These are phyloP conservation scores for Sceloporus tristichus DNA, from an alignment of 2,113 vertebrate species.

Conservation along the genomic window DNA sequence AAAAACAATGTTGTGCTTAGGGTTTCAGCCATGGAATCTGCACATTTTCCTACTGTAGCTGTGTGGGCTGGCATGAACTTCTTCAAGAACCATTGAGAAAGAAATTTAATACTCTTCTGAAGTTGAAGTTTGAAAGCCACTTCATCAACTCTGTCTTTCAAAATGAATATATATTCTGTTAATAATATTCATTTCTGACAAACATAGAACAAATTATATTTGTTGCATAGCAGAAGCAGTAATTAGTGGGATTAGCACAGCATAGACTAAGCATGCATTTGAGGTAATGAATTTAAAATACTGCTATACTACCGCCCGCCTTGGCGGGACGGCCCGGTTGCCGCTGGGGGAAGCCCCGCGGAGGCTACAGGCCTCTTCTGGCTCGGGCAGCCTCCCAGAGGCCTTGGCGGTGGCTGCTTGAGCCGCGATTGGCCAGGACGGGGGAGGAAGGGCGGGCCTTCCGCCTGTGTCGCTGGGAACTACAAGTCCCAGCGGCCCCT, in stretches of 20 bases:
- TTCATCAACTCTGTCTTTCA: not conserved
- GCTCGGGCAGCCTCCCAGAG: no score
- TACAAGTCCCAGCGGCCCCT: no score
- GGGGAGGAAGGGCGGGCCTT: no score
- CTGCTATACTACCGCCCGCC: not conserved
- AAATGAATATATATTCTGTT: not conserved
- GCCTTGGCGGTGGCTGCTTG: no score
- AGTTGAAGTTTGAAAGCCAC: not conserved
- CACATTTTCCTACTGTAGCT: not conserved
- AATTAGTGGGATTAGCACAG: not conserved
- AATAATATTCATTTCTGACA: not conserved
- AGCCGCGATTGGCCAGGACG: no score
- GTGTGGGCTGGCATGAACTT: not conserved
- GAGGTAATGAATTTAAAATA: not conserved
- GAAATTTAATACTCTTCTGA: not conserved
- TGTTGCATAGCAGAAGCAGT: not conserved
- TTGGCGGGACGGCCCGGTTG: no score
- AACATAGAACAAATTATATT: not conserved
- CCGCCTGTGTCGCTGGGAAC: no score
- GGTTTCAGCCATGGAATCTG: not conserved
- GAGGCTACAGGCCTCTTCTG: no score
- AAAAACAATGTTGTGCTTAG: not conserved
- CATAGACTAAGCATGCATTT: not conserved
- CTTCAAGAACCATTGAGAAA: not conserved
- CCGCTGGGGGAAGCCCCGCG: no score